Base-by-base conservation (phyloP, 1,140 invertebrate genomes). In the Drosophila varians region DNA sequence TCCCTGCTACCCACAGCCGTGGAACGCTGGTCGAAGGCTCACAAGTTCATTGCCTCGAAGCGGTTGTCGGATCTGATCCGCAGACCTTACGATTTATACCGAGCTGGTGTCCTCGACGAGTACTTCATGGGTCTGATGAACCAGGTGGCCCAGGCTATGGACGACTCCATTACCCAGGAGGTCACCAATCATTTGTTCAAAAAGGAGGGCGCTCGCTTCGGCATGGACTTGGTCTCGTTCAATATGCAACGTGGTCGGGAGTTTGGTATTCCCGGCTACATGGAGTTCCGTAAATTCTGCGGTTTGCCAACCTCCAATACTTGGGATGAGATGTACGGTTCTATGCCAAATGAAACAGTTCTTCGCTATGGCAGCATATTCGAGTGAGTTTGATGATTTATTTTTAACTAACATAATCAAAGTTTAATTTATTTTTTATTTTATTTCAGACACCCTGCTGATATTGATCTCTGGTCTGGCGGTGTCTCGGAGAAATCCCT, bases 161-260 rank as follows among this genome's bases (percentile, higher is more conserved):
- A 98, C 80, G 96, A 98, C 88, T 96, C 97, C 0, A 96, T 98
- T 58, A 98, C 97, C 0, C 96, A 97, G 92, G 96, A 98, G 92
- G 96, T 98, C 0, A 97, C 97, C 9, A 97, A 97, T 92, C 96
- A 97, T 92, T 92, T 98, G 28, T 97, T 98, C 91, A 97, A 97
- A 91, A 97, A 97, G 92, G 94, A 95, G 18, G 96, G 96, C 11
- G 95, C 95, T 40, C 93, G 95, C 38, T 96, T 96, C 84, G 97
- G 97, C 68, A 94, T 98, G 93, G 98, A 99, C 92, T 92, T 99
- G 71, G 97, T 98, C 2, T 97, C 97, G 1, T 97, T 98, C 84
- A 99, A 99, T 90, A 97, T 98, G 94, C 97, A 98, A 91, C 93
- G 98, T 87, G 97, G 96, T 25, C 93, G 97, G 64, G 97, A 98